Percentiles rank a stretch among this genome's conserved stretches.
Conservation (phyloP, 2,113 vertebrate species). For the Rhinolophus sinicus region DNA sequence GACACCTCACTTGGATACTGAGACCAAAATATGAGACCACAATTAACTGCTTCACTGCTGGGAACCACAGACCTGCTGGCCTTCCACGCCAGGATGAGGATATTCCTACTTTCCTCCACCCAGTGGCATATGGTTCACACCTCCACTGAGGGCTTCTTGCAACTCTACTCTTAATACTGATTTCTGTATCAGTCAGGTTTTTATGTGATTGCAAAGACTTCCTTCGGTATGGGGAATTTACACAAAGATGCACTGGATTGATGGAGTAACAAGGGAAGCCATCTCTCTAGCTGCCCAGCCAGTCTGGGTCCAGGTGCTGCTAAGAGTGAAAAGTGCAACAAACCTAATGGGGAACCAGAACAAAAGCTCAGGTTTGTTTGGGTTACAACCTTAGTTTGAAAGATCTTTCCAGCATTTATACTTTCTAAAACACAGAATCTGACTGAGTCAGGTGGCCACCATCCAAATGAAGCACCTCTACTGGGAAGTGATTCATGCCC, state of each 20-base stretch:
- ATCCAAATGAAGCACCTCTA: background rate
- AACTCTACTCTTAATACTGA: background rate
- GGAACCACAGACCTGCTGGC: background rate
- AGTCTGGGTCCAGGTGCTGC: background rate
- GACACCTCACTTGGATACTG: background rate
- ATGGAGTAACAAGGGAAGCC: background rate
- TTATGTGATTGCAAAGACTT: background rate
- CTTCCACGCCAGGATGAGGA: background rate
- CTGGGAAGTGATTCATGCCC: background rate
- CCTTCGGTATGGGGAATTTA: background rate
- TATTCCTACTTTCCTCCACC: background rate
- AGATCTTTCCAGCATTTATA: background rate
- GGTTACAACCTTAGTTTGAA: background rate
- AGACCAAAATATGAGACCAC: background rate
- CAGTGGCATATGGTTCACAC: background rate
- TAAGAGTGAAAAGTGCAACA: background rate
- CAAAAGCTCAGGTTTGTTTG: background rate
- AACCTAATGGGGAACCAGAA: background rate
- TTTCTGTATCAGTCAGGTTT: background rate
- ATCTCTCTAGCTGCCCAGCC: background rate
- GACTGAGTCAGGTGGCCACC: background rate
- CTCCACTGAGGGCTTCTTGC: background rate
- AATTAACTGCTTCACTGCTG: background rate
- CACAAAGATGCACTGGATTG: background rate
- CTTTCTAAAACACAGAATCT: constrained; percentile 45